Evolutionary conservation across 2,113 vertebrate genomes (phyloP), one percentile per base, ranked within the genome.

Genomic region (Paralichthys olivaceus): DNA sequence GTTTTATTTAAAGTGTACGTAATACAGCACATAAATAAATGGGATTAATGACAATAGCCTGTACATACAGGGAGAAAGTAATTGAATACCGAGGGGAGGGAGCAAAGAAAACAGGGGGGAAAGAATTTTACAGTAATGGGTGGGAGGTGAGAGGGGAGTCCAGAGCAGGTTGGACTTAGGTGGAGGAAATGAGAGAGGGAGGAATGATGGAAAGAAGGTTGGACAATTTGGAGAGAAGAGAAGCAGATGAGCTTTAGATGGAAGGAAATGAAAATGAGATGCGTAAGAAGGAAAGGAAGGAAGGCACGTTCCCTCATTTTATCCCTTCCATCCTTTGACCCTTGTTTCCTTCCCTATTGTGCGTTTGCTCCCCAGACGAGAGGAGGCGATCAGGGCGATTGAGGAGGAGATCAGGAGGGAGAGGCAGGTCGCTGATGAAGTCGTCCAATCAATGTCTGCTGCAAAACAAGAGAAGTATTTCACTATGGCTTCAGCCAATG

Each of bases 381-480:
- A 99, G 92, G 97, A 97, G 67, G 89, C 94, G 19, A 96, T 99
- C 87, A 91, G 93, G 74, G 91, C 76, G 15, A 89, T 96, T 13
- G 96, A 98, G 83, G 95, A 96, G 81, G 95, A 96, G 75, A 95
- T 97, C 7, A 92, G 95, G 73, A 94, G 32, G 81, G 95, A 97
- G 86, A 96, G 96, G 67, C 87, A 92, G 66, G 93, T 94, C 13
- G 96, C 96, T 53, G 96, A 98, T 34, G 93, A 94, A 85, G 95
- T 98, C 15, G 89, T 99, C 32, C 97, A 96, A 91, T 93, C 96
- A 11, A 97, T 99, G 97, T 91, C 96, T 0, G 86, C 93, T 0
- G 94, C 95, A 64, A 94, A 96, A 87, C 97, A 98, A 84, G 86
- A 93, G 72, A 96, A 95, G 68, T 98, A 97, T 29, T 89, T 95